Evolutionary conservation across 2,113 vertebrate species (phyloP).

Genomic region (Cisticola juncidis): DNA sequence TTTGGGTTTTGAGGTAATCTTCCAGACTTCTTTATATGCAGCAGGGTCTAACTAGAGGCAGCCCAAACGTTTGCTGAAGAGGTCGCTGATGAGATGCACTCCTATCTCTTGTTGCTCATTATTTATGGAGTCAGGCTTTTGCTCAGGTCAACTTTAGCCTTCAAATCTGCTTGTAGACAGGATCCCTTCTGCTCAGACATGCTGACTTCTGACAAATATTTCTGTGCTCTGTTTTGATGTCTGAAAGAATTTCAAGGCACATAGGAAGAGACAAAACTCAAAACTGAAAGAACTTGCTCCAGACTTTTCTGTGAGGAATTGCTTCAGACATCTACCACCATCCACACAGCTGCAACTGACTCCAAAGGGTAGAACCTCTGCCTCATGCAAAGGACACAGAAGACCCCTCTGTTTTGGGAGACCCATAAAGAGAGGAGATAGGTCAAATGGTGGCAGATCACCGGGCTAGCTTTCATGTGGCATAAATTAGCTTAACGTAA

Average conservation of each 20-base stretch:
- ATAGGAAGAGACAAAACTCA: background rate
- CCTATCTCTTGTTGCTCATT: background rate
- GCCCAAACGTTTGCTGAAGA: background rate
- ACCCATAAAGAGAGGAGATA: background rate
- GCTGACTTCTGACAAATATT: background rate
- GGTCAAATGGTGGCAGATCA: background rate
- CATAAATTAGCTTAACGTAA: background rate
- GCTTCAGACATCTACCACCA: background rate
- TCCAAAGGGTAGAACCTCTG: background rate
- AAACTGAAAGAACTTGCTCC: background rate
- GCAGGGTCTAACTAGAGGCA: background rate
- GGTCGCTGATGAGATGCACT: background rate
- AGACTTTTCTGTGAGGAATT: background rate
- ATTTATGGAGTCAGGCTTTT: background rate
- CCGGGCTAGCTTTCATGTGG: background rate
- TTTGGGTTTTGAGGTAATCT: background rate
- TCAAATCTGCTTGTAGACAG: background rate
- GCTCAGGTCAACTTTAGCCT: background rate
- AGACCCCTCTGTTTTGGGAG: background rate
- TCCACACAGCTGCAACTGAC: background rate
- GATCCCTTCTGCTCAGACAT: background rate
- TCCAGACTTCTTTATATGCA: background rate
- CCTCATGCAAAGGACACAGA: background rate
- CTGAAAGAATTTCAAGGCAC: slow-evolving; percentile 3
- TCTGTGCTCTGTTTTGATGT: background rate